Percentiles rank a stretch among this genome's conserved stretches.
Evolutionary conservation across 1,140 invertebrate genomes (phyloP).

Genomic region (Eumaeus atala): DNA sequence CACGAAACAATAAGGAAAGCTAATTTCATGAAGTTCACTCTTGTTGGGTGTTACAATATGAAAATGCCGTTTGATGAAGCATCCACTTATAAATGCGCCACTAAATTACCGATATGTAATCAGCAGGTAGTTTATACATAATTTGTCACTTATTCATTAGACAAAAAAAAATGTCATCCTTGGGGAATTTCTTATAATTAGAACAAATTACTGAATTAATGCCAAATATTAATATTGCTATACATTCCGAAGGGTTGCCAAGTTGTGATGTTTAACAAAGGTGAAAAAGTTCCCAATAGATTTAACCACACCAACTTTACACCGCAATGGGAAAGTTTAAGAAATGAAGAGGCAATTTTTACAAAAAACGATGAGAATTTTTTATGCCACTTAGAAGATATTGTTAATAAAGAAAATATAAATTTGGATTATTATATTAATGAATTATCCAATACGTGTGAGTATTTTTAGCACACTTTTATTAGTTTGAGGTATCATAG

Average conservation of each 20-base stretch:
- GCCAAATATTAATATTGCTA: conserved; percentile 3
- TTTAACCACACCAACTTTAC: conserved; percentile 37
- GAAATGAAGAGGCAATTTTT: conserved; percentile 32
- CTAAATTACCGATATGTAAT: conserved; percentile 39
- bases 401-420: conserved; percentile 42
- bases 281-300: conserved; percentile 26
- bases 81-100: conserved; percentile 37
- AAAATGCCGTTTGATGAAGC: conserved; percentile 33
- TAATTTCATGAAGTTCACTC: conserved; percentile 48
- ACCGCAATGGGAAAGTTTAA: conserved; percentile 47
- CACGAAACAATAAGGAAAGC: conserved; percentile 38
- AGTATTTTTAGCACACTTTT: too few relatives aligned
- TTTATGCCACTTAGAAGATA: conserved; percentile 24
- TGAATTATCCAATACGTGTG: conserved; percentile 19
- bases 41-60: conserved; percentile 50
- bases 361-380: conserved; percentile 41
- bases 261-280: conserved; percentile 36
- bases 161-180: too few relatives aligned
- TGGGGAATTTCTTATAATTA: too few relatives aligned
- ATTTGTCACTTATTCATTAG: neutral
- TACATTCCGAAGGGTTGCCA: conserved; percentile 31
- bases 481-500: too few relatives aligned
- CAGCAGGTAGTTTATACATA: conserved; percentile 30
- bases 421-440: conserved; percentile 40
- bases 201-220: too few relatives aligned